Evolutionary conservation across 1,140 invertebrate genomes (phyloP).

Genomic region (Bicyclus anynana): DNA sequence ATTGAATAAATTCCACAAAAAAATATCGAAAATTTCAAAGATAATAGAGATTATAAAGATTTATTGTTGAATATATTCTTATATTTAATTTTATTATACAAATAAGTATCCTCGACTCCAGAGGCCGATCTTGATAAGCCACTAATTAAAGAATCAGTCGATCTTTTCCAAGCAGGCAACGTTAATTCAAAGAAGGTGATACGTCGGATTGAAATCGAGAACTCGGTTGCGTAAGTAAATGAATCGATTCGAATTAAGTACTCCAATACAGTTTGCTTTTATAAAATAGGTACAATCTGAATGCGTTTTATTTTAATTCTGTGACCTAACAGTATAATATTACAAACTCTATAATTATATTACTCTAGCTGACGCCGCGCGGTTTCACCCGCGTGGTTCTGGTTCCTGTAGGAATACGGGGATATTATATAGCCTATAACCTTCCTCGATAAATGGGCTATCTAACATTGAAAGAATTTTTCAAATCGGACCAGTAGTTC

Average conservation of each 20-base stretch:
- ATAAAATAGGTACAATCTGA: slow-evolving; percentile 30
- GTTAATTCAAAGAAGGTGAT: slow-evolving; percentile 18
- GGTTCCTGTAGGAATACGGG: too few species aligned
- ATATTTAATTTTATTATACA: slow-evolving; percentile 25
- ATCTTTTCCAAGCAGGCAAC: slow-evolving; percentile 19
- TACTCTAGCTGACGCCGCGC: too few species aligned
- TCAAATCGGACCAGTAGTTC: too few species aligned
- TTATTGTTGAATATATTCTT: slow-evolving; percentile 18
- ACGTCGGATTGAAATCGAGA: slow-evolving; percentile 28
- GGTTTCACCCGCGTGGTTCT: too few species aligned
- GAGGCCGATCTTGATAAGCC: slow-evolving; percentile 26
- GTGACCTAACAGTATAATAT: slow-evolving; percentile 24
- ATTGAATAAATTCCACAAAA: slow-evolving; percentile 19
- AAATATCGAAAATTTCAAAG: slow-evolving; percentile 17
- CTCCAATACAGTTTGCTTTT: slow-evolving; percentile 30
- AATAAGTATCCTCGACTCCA: slow-evolving; percentile 19
- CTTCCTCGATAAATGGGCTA: too few species aligned
- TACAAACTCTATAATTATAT: slow-evolving; percentile 10
- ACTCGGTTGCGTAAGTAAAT: slow-evolving; percentile 28
- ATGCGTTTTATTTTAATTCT: too few species aligned
- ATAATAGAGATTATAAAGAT: slow-evolving; percentile 18
- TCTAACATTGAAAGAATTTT: too few species aligned
- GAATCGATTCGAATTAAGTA: slow-evolving; percentile 30
- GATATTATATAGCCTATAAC: too few species aligned
- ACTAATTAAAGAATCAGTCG: slow-evolving; percentile 26